Base-by-base conservation (phyloP, 2,113 vertebrate species). In the Eclectus roratus region DNA sequence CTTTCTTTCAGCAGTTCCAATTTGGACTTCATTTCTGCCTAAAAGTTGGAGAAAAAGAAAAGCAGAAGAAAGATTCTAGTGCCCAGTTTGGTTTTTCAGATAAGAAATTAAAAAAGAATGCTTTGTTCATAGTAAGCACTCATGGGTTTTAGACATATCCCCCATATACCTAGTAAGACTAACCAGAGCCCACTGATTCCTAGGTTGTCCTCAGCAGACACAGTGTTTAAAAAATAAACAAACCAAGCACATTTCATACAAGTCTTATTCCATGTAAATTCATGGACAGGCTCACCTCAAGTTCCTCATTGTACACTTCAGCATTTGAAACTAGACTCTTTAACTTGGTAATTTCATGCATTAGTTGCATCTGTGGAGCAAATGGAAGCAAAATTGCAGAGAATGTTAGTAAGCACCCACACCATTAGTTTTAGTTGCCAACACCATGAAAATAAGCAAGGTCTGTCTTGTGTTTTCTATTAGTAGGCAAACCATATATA, bases 311-410 rank as follows among this genome's bases (percentile, higher is more conserved):
- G 94, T 98, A 98, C 15, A 95, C 89, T 85, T 98, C 98, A 80
- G 98, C 98, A 89, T 98, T 98, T 74, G 98, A 97, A 65, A 98
- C 46, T 44, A 96, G 78, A 87, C 88, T 97, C 98, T 98, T 99
- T 97, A 99, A 94, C 39, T 29, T 96, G 77, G 96, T 88, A 76
- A 99, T 98, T 98, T 99, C 98, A 93, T 98, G 97, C 91, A 98
- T 97, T 94, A 99, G 93, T 85, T 99, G 98, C 49, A 93, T 96
- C 99, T 99, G 98, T 69, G 96, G 93, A 97, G 97, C 85, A 95
- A 91, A 93, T 81, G 96, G 91, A 97, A 95, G 96, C 83, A 96
- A 87, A 97, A 96, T 94, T 78, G 93, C 88, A 96, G 73, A 96
- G 41, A 58, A 72, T 76, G 60, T 97, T 97, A 97, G 86, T 93